A percentile compares a stretch with the other conserved stretches of the same genome.
Evolutionary conservation across 2,797 vertebrate species (phyloP).

Genomic region (Trachurus trachurus): DNA sequence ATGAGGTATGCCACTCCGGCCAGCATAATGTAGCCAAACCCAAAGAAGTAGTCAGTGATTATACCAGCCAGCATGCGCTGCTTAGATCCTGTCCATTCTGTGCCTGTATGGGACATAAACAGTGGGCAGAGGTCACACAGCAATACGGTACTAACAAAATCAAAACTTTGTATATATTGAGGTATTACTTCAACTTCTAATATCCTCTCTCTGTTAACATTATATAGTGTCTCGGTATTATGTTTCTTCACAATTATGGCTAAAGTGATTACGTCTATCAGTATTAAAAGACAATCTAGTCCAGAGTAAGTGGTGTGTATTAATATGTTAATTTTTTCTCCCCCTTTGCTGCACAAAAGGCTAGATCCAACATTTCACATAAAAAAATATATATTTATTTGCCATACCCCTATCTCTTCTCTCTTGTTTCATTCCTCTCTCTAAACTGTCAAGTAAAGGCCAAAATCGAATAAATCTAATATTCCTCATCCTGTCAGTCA

Average conservation of each 20-base stretch:
- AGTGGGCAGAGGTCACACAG: slow-evolving; percentile 1
- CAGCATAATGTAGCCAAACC: slow-evolving; percentile 86
- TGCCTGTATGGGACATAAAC: slow-evolving; percentile 72
- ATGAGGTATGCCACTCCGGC: slow-evolving; percentile 87
- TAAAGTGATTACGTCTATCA: not conserved
- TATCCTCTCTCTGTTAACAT: not conserved
- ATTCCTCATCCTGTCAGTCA: not conserved
- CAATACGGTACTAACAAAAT: not conserved
- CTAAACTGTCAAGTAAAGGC: too few relatives aligned
- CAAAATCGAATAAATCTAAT: not conserved
- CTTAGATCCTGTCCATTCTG: slow-evolving; percentile 89
- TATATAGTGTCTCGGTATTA: too few relatives aligned
- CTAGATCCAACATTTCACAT: too few relatives aligned
- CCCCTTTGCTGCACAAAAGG: too few relatives aligned
- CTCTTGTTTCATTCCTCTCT: too few relatives aligned
- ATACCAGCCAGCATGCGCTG: slow-evolving; percentile 84
- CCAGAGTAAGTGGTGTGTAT: not conserved
- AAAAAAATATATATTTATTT: too few relatives aligned
- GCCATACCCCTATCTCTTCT: too few relatives aligned
- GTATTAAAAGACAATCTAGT: not conserved
- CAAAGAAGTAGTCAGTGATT: slow-evolving; percentile 83
- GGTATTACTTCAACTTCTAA: not conserved
- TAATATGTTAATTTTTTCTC: too few relatives aligned
- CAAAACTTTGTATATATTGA: too few relatives aligned
- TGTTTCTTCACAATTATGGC: not conserved